Evolutionary conservation across 1,140 invertebrate genomes (phyloP), one percentile per base, ranked within the genome.

Genomic region (Lepidotrigona ventralis): DNA sequence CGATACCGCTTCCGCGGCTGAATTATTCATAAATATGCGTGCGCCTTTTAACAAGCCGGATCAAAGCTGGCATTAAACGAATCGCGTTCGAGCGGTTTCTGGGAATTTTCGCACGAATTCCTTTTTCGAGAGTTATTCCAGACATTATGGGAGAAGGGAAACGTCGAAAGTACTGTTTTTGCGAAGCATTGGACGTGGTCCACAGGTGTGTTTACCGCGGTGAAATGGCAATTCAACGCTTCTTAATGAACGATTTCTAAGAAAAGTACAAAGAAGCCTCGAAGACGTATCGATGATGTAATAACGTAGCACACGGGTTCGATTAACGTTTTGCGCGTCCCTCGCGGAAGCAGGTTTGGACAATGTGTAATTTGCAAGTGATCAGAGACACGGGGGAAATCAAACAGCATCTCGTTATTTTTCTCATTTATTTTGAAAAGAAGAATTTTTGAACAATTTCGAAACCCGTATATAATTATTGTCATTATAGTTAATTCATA

Each of bases 1-100:
- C 71, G 79, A 74, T 73, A 39, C 54, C 46, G 69, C 19, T 46
- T 46, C 51, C 53, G 26, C 33, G 58, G 17, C 12, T 74, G 79
- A 75, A 81, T 81, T 81, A 66, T 81, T 81, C 79, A 81, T 81
- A 75, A 81, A 74, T 81, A 81, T 75, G 19, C 70, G 54, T 17
- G 23, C 6, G 26, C 51, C 66, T 74, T 74, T 51, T 64, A 71
- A 19, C 60, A 74, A 53, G 6, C 15, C 29, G 17, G 58, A 74
- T 81, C 58, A 64, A 64, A 81, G 70, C 23, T 58, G 53, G 54
- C 79, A 33, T 81, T 54, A 53, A 72, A 58, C 69, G 12, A 46
- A 2, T 19, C 51, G 19, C 2, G 11, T 46, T 12, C 17, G 39
- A 12, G 4, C 12, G 26, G 29, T 80, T 74, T 53, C 39, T 17